A percentile compares a stretch with the other conserved stretches of the same genome.
Conservation (phyloP, 1,140 invertebrate genomes). For the Drosophila sproati region DNA sequence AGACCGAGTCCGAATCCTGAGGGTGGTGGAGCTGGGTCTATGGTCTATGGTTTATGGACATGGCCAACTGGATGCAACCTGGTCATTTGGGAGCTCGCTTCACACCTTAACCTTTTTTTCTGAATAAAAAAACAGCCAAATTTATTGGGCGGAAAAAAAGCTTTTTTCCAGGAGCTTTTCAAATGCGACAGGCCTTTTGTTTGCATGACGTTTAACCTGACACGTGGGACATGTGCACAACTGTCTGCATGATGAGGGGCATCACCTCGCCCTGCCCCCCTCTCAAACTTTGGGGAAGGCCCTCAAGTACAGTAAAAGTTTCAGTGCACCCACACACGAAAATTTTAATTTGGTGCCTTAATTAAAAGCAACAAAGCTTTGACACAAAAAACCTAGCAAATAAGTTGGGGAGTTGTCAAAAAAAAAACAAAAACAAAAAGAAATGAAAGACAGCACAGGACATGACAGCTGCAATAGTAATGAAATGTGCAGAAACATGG, state of each 20-base stretch:
- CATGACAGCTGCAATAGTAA: constrained; percentile 5
- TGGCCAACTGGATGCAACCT: constrained; percentile 43
- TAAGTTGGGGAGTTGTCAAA: constrained; percentile 37
- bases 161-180: constrained; percentile 48
- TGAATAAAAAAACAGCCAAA: constrained; percentile 46
- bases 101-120: constrained; percentile 65
- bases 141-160: constrained; percentile 76
- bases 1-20: background rate
- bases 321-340: constrained; percentile 37
- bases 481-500: constrained; percentile 14
- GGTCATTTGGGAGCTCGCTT: constrained; percentile 52
- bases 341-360: constrained; percentile 73
- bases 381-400: constrained; percentile 31
- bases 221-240: constrained; percentile 68
- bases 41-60: background rate
- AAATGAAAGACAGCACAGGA: background rate
- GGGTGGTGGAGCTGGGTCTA: background rate
- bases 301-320: constrained; percentile 56
- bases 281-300: background rate
- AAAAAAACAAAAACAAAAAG: constrained; percentile 30
- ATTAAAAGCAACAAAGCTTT: constrained; percentile 75
- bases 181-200: constrained; percentile 68
- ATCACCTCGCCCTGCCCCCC: background rate
- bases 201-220: constrained; percentile 78
- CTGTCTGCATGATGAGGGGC: constrained; percentile 36